Evolutionary conservation across 2,113 vertebrate species (phyloP).

Genomic region (Heptranchias perlo): DNA sequence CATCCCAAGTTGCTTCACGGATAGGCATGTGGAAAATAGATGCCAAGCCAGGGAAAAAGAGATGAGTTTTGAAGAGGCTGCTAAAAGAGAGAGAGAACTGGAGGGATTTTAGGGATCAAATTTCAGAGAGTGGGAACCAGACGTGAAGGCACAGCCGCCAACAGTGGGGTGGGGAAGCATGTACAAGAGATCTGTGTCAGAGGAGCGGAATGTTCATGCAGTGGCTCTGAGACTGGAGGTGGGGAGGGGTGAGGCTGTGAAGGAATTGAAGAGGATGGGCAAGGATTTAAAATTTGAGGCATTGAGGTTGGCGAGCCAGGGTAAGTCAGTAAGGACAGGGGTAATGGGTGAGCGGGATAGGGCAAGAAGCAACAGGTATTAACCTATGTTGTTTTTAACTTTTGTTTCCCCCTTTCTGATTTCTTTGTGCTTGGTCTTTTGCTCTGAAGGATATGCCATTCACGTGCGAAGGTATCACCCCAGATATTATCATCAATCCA

Average conservation of each 20-base stretch:
- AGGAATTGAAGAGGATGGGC: not conserved
- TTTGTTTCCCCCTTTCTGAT: not conserved
- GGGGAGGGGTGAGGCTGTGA: not conserved
- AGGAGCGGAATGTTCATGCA: not conserved
- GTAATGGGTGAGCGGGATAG: not conserved
- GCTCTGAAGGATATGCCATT: slow-evolving; percentile 90
- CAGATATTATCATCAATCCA: slow-evolving; percentile 98
- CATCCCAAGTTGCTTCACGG: not conserved
- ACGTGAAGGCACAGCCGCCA: not conserved
- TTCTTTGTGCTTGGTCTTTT: slow-evolving; percentile 15
- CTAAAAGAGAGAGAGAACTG: not conserved
- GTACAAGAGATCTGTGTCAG: not conserved
- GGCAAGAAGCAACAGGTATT: not conserved
- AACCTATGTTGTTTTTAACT: not conserved
- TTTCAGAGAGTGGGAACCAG: not conserved
- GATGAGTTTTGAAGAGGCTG: not conserved
- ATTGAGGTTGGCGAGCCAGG: not conserved
- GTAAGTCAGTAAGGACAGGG: not conserved
- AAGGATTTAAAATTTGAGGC: not conserved
- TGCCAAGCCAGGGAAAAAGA: not conserved
- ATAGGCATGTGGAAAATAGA: not conserved
- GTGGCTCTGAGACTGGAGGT: not conserved
- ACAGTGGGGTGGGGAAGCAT: not conserved
- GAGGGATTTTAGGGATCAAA: not conserved
- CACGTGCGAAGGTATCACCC: slow-evolving; percentile 95